Evolutionary conservation across 2,113 vertebrate genomes (phyloP).

Genomic region (Scortum barcoo): DNA sequence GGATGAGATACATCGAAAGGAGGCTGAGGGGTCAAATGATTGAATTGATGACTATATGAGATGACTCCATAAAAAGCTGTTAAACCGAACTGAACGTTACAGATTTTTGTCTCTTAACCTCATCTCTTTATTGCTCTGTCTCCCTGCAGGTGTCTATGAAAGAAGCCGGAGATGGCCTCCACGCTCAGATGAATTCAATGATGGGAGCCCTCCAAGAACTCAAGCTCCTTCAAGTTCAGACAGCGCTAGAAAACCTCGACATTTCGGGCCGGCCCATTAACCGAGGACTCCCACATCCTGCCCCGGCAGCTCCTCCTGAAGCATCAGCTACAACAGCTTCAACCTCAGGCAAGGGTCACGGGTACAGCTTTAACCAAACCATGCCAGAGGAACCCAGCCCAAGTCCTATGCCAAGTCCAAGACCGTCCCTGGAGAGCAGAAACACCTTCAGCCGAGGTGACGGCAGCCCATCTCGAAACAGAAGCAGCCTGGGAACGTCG

Average conservation of each 20-base stretch:
- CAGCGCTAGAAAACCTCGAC: constrained; percentile 91
- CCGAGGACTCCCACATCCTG: constrained; percentile 52
- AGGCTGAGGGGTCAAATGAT: constrained; percentile 10
- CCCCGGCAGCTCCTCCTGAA: constrained; percentile 19
- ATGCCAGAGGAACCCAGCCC: constrained; percentile 11
- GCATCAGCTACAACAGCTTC: constrained; percentile 15
- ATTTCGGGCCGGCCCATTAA: constrained; percentile 84
- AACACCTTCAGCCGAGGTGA: constrained; percentile 50
- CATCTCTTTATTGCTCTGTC: not conserved
- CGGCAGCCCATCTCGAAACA: constrained; percentile 57
- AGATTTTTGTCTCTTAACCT: constrained; percentile 4
- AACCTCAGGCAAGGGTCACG: constrained; percentile 7
- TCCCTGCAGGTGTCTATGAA: constrained; percentile 90
- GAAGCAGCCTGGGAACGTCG: constrained; percentile 68
- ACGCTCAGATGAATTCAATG: constrained; percentile 98
- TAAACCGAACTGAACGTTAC: constrained; percentile 38
- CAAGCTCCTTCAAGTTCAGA: constrained; percentile 96
- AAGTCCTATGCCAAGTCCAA: constrained; percentile 36
- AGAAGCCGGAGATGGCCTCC: constrained; percentile 95
- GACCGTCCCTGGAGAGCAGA: constrained; percentile 57
- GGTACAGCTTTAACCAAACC: constrained; percentile 10
- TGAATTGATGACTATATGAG: constrained; percentile 18
- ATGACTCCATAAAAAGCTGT: constrained; percentile 5
- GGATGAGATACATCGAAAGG: constrained; percentile 24
- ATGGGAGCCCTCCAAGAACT: constrained; percentile 98